Percentiles rank a stretch among this genome's conserved stretches.
Evolutionary conservation across 2,888 invertebrate species (phyloP).

Genomic region (Meghimatium bilineatum): DNA sequence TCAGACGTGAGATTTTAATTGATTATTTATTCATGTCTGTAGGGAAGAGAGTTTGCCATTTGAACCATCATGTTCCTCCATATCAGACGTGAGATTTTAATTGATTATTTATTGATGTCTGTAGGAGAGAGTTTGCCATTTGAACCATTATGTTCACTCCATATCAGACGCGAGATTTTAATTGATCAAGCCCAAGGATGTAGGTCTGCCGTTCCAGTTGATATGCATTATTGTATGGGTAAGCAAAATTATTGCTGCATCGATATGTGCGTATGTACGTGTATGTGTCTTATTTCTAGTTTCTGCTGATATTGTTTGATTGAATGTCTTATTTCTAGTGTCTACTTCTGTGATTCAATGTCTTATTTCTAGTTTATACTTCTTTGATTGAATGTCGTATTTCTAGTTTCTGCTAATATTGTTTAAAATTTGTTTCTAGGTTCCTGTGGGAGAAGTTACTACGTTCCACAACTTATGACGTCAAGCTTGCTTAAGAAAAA

Average conservation of each 20-base stretch:
- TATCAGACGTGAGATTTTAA: constrained; percentile 49
- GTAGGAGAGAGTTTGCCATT: constrained; percentile 55
- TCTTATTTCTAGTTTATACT: no score
- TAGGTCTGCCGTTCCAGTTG: constrained; percentile 50
- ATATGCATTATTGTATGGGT: constrained; percentile 56
- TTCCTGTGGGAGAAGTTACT: constrained; percentile 53
- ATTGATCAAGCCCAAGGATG: constrained; percentile 52
- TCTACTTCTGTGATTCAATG: no score
- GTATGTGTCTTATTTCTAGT: no score
- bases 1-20: constrained; percentile 50
- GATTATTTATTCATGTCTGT: constrained; percentile 36
- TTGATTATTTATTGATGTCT: constrained; percentile 31
- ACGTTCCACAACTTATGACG: constrained; percentile 50
- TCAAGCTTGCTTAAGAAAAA: constrained; percentile 28
- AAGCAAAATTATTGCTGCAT: no score
- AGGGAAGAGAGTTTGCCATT: constrained; percentile 56
- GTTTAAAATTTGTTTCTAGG: neutral
- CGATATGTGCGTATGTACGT: no score
- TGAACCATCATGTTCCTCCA: constrained; percentile 56
- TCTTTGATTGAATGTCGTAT: no score
- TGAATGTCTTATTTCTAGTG: no score
- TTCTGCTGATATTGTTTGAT: no score
- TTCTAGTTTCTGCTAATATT: neutral
- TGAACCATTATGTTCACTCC: constrained; percentile 54
- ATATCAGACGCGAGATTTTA: constrained; percentile 51